Percentiles rank a stretch among this genome's conserved stretches.
phyloP scores from a whole-genome alignment of 2,113 vertebrate species.

The Halcyon malimbica region DNA sequence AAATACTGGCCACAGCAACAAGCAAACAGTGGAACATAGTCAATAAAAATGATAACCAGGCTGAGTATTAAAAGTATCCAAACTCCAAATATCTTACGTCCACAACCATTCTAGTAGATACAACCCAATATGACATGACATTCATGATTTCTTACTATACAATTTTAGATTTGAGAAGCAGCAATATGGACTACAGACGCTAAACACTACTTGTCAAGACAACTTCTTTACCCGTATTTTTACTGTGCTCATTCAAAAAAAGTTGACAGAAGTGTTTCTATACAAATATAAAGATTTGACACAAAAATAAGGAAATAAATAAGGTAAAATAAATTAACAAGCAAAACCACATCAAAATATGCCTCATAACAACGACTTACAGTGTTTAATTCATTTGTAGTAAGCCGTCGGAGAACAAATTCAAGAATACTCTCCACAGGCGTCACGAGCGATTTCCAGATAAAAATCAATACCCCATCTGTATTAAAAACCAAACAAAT shows the following conservation, averaged over 20 bases:
- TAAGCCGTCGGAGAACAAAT: conserved; percentile 83
- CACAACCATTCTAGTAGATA: not conserved
- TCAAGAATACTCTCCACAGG: conserved; percentile 79
- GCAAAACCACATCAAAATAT: not conserved
- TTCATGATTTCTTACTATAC: not conserved
- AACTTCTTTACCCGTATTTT: not conserved
- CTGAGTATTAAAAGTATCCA: not conserved
- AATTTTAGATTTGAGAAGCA: not conserved
- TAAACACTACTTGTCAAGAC: not conserved
- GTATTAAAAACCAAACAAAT: not conserved
- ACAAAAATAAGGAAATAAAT: not conserved
- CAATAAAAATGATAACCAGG: not conserved
- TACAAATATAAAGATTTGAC: not conserved
- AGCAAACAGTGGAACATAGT: not conserved
- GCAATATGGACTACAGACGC: not conserved
- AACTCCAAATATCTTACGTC: not conserved
- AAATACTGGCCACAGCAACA: not conserved
- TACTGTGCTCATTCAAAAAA: not conserved
- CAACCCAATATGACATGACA: not conserved
- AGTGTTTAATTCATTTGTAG: conserved; percentile 79
- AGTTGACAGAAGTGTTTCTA: not conserved
- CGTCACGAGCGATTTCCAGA: conserved; percentile 71
- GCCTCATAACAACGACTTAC: conserved; percentile 71
- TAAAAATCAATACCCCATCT: conserved; percentile 72
- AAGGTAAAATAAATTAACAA: not conserved